These are phyloP conservation scores for Sapajus apella DNA, from an alignment of 2,113 vertebrate species.

Conservation along the genomic window DNA sequence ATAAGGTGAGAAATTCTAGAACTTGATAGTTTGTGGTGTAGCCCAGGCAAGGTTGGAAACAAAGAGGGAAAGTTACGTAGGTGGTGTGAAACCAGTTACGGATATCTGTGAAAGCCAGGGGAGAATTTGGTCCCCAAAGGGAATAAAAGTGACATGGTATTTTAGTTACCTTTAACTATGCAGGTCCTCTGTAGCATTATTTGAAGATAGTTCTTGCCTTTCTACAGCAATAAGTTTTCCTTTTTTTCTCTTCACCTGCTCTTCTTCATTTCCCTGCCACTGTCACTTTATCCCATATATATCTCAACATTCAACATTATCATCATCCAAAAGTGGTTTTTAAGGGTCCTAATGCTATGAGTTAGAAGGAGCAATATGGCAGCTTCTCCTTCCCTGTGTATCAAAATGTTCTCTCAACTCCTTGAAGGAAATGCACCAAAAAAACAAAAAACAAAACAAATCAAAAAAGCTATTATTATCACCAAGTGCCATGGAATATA, in stretches of 20 bases:
- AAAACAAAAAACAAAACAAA: not conserved
- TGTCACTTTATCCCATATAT: not conserved
- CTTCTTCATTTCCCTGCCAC: not conserved
- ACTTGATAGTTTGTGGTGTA: not conserved
- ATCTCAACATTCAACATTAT: not conserved
- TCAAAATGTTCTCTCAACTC: not conserved
- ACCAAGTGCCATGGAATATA: not conserved
- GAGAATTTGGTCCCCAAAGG: not conserved
- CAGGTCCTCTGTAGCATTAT: not conserved
- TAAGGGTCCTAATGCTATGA: not conserved
- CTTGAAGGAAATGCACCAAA: not conserved
- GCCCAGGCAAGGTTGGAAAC: not conserved
- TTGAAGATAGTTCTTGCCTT: not conserved
- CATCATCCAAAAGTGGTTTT: not conserved
- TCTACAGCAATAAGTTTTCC: not conserved
- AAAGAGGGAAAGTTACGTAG: not conserved
- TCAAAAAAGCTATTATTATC: constrained; percentile 16
- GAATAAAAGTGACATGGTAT: not conserved
- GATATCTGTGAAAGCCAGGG: not conserved
- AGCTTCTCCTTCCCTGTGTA: not conserved
- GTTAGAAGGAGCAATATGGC: not conserved
- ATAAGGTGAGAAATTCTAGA: not conserved
- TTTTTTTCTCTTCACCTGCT: not conserved
- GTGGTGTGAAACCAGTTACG: not conserved
- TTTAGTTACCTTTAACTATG: not conserved